These are phyloP conservation scores for Microtus oregoni DNA, from an alignment of 2,113 vertebrate species.

Conservation along the genomic window DNA sequence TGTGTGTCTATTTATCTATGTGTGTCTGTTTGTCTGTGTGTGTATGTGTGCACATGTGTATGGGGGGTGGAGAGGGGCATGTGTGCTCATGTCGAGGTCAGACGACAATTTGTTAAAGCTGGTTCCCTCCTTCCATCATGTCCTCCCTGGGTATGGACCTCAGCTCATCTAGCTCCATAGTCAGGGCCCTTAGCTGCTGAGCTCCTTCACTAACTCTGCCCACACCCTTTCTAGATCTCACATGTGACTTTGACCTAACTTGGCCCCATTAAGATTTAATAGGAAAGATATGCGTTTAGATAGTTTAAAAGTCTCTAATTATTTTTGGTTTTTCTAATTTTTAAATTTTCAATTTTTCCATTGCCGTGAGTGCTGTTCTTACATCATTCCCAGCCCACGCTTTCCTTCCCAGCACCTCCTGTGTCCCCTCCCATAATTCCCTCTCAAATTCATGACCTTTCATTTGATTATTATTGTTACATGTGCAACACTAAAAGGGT, in stretches of 20 bases:
- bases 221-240: background rate
- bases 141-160: background rate
- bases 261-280: background rate
- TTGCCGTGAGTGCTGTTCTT: background rate
- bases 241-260: background rate
- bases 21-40: background rate
- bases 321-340: too few relatives aligned
- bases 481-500: background rate
- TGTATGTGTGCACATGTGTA: background rate
- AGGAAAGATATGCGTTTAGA: background rate
- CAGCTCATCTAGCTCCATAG: background rate
- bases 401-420: background rate
- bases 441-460: background rate
- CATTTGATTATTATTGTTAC: background rate
- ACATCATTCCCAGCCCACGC: background rate
- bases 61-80: background rate
- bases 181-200: too few relatives aligned
- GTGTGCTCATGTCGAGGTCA: background rate
- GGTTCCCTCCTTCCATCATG: background rate
- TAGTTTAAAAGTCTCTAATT: background rate
- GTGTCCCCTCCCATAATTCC: too few relatives aligned
- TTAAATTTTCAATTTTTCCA: background rate
- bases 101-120: background rate
- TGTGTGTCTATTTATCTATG: background rate
- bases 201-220: background rate